These are phyloP conservation scores for Disparrhopalites patrizii DNA, from an alignment of 2,888 invertebrate species.

Conservation along the genomic window DNA sequence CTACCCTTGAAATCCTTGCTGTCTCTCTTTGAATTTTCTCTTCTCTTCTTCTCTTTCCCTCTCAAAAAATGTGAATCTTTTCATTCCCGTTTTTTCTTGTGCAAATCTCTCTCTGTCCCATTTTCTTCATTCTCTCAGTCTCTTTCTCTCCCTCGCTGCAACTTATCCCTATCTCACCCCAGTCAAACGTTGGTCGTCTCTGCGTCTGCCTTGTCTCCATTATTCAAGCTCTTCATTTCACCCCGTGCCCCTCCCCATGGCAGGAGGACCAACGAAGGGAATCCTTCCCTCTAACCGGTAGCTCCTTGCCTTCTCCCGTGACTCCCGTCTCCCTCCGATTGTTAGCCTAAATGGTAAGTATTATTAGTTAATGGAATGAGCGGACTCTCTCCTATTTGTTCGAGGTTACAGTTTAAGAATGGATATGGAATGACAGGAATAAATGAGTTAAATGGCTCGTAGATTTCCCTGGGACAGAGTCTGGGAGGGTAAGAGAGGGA, in stretches of 20 bases:
- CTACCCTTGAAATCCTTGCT: neutral
- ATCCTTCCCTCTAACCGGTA: no score
- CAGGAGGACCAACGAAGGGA: no score
- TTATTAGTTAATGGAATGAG: conserved; percentile 7
- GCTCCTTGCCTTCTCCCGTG: neutral
- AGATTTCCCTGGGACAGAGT: neutral
- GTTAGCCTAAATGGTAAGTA: conserved; percentile 10
- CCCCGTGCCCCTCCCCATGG: neutral
- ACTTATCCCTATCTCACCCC: no score
- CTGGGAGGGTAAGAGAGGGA: neutral
- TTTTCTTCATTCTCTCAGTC: no score
- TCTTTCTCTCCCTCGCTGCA: no score
- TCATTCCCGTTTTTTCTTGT: no score
- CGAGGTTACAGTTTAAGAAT: neutral
- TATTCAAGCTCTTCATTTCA: neutral
- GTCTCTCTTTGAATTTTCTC: neutral
- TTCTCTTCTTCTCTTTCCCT: no score
- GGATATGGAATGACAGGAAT: neutral
- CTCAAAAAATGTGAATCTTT: no score
- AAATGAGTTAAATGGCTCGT: conserved; percentile 6
- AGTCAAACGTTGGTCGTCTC: neutral
- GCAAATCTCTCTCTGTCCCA: no score
- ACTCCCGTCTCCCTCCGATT: neutral
- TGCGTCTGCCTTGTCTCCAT: neutral
- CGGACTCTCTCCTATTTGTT: neutral